Evolutionary conservation across 2,113 vertebrate genomes (phyloP), one percentile per base, ranked within the genome.

Genomic region (Camelus bactrianus): DNA sequence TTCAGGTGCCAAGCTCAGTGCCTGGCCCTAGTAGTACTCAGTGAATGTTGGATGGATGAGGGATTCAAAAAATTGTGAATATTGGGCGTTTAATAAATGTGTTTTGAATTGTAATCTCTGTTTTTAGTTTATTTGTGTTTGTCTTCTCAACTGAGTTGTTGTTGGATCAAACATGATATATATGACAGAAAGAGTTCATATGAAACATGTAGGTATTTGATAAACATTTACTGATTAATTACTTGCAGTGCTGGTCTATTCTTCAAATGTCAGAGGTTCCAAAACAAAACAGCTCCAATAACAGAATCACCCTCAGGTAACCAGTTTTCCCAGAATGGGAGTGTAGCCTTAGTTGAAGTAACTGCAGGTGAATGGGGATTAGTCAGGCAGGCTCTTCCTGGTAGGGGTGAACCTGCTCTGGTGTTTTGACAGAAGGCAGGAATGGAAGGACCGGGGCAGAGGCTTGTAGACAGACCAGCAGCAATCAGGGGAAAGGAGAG

Each of bases 231-330:
- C n/a, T 90, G 60, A 79, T 67, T 77, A 24, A 81, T 79, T 94
- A 64, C 79, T 76, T 85, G 54, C 22, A 85, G 54, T 64, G 35
- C 28, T 81, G 14, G 14, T 69, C 80, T 90, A 3, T 32, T 95
- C 64, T 96, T 75, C 54, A 83, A 7, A 69, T 83, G n/a, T 42
- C 88, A 96, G 56, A 81, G 26, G 30, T 84, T 96, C 84, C 60
- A 87, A 95, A 94, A 93, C 77, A 65, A 95, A 95, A 90, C 24
- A 70, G 10, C 56, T 82, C 32, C 83, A 76, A 54, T 77, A 86
- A 96, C 81, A 97, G 95, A 95, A 79, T 75, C 76, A 77, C 42
- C 60, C 46, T 81, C 38, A 65, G 67, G 52, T 73, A 82, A 89
- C 32, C 58, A 76, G 28, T 95, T 93, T 88, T 58, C 84, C 69